These are phyloP conservation scores for Planiliza haematocheilus DNA, from an alignment of 2,113 vertebrate genomes.

Conservation along the genomic window DNA sequence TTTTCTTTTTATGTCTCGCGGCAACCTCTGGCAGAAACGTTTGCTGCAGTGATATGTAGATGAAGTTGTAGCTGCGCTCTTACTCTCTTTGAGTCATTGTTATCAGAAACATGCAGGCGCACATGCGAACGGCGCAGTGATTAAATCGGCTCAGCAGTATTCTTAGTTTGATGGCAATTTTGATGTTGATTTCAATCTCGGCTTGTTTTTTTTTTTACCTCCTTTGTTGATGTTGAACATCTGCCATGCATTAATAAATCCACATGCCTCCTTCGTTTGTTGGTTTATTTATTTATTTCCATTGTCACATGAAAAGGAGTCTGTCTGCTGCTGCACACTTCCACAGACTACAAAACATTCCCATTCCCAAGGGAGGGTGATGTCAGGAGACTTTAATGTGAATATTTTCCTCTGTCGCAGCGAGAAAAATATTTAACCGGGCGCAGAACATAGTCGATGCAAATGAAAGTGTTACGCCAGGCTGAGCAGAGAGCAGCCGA, in stretches of 20 bases:
- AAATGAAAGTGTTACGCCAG: constrained; percentile 61
- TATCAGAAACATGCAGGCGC: constrained; percentile 61
- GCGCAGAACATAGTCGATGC: constrained; percentile 45
- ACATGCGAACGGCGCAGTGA: constrained; percentile 38
- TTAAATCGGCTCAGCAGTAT: constrained; percentile 25
- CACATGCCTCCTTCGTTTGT: constrained; percentile 47
- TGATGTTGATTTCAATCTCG: constrained; percentile 56
- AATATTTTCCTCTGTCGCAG: constrained; percentile 58
- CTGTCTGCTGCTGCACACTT: constrained; percentile 40
- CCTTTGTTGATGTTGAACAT: constrained; percentile 63
- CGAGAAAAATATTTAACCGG: constrained; percentile 34
- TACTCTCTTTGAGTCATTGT: constrained; percentile 55
- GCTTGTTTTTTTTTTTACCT: constrained; percentile 28
- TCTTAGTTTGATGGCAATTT: constrained; percentile 45
- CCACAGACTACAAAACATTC: constrained; percentile 63
- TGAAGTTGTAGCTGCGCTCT: constrained; percentile 34
- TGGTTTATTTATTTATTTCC: constrained; percentile 64
- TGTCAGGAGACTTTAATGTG: constrained; percentile 68
- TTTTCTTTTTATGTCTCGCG: constrained; percentile 19
- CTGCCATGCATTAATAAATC: constrained; percentile 70
- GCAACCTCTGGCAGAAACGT: constrained; percentile 36
- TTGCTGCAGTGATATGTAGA: constrained; percentile 31
- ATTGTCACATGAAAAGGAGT: constrained; percentile 36
- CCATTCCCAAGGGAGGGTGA: constrained; percentile 52
- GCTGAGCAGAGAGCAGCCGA: constrained; percentile 62